A percentile compares a stretch with the other conserved stretches of the same genome.
phyloP scores from a whole-genome alignment of 2,113 vertebrate genomes.

The Platichthys stellatus region DNA sequence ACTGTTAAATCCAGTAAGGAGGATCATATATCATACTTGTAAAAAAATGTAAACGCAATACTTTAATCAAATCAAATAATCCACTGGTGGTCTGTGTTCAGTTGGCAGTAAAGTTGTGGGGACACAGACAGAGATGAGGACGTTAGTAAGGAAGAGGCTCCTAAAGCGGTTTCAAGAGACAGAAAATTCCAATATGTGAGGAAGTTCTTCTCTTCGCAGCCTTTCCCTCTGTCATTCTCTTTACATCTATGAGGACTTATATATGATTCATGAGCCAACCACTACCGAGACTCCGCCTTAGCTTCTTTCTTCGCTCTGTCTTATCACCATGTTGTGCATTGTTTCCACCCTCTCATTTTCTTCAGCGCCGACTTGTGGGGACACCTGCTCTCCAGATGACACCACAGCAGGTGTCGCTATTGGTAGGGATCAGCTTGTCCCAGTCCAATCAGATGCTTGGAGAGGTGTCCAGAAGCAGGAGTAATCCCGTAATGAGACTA shows the following conservation, averaged over 20 bases:
- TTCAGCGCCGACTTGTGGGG: slow-evolving; percentile 21
- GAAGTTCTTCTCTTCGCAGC: slow-evolving; percentile 44
- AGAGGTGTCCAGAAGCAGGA: slow-evolving; percentile 60
- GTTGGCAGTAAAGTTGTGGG: slow-evolving; percentile 41
- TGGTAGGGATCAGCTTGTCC: slow-evolving; percentile 60
- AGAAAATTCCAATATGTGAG: slow-evolving; percentile 12
- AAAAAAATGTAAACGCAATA: slow-evolving; percentile 28
- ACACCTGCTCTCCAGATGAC: slow-evolving; percentile 64
- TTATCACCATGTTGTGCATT: not conserved
- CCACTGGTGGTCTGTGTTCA: slow-evolving; percentile 26
- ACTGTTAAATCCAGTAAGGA: slow-evolving; percentile 46
- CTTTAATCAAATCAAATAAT: slow-evolving; percentile 36
- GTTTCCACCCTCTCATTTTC: not conserved
- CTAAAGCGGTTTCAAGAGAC: slow-evolving; percentile 50
- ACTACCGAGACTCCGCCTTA: slow-evolving; percentile 17
- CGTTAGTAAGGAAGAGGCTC: slow-evolving; percentile 59
- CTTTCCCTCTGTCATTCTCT: slow-evolving; percentile 53
- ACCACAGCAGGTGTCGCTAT: slow-evolving; percentile 66
- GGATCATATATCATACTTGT: slow-evolving; percentile 5
- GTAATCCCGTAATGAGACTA: slow-evolving; percentile 73
- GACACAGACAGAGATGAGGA: slow-evolving; percentile 43
- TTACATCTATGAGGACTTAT: slow-evolving; percentile 54
- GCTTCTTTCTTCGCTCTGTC: slow-evolving; percentile 9
- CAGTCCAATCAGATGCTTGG: slow-evolving; percentile 55
- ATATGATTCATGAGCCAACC: slow-evolving; percentile 56